A percentile compares a stretch with the other conserved stretches of the same genome.
Evolutionary conservation across 2,888 invertebrate species (phyloP).

Genomic region (Brassicogethes aeneus): DNA sequence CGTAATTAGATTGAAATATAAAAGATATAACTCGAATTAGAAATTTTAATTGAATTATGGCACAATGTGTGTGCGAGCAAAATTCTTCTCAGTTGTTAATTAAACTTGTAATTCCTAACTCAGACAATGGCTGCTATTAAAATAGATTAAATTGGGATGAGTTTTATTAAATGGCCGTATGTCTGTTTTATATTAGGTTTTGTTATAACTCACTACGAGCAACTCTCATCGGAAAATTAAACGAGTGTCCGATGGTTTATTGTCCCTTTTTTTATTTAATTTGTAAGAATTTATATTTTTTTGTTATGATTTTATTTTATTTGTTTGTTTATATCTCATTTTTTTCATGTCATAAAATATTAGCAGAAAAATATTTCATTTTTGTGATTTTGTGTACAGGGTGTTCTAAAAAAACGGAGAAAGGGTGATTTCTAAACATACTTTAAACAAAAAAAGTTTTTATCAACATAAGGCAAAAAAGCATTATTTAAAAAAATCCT

Average conservation of each 20-base stretch:
- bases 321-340: too few species aligned
- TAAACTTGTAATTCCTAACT: constrained; percentile 40
- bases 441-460: too few species aligned
- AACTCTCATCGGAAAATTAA: constrained; percentile 31
- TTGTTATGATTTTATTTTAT: too few species aligned
- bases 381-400: too few species aligned
- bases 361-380: too few species aligned
- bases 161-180: constrained; percentile 39
- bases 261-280: constrained; percentile 15
- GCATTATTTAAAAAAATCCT: too few species aligned
- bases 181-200: constrained; percentile 31
- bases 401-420: too few species aligned
- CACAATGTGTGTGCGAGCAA: constrained; percentile 25
- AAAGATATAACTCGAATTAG: constrained; percentile 33
- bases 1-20: constrained; percentile 30
- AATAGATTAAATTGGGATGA: constrained; percentile 41
- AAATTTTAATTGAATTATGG: constrained; percentile 32
- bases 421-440: too few species aligned
- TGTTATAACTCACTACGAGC: constrained; percentile 27
- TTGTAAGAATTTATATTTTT: too few species aligned
- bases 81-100: constrained; percentile 37
- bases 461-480: too few species aligned
- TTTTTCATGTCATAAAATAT: too few species aligned
- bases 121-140: constrained; percentile 41
- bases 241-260: constrained; percentile 24